Evolutionary conservation across 2,113 vertebrate genomes (phyloP).

Genomic region (Corydoras sp.): DNA sequence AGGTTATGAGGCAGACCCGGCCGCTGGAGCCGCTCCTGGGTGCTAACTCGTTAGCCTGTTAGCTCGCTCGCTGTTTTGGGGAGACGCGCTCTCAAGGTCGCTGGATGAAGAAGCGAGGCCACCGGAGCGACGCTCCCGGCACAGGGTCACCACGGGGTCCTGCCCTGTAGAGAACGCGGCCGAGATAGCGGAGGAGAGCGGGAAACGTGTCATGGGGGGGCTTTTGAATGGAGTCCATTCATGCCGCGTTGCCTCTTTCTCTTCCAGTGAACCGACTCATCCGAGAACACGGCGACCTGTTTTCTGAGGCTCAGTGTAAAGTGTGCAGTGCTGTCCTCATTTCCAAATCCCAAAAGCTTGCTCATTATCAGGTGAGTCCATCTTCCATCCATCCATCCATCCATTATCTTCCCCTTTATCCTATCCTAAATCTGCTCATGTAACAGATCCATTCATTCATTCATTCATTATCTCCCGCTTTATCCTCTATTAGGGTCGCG

Average conservation of each 20-base stretch:
- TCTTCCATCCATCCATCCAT: too few relatives aligned
- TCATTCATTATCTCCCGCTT: too few relatives aligned
- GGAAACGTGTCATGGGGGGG: neutral
- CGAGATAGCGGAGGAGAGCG: neutral
- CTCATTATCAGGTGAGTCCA: conserved; percentile 88
- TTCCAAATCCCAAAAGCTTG: conserved; percentile 93
- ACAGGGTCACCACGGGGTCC: neutral
- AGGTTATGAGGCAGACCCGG: neutral
- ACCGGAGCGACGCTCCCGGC: neutral
- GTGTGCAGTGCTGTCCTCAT: conserved; percentile 92
- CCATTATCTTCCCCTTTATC: too few relatives aligned
- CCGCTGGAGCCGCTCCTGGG: neutral
- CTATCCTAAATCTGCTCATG: too few relatives aligned
- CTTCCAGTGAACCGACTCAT: conserved; percentile 86
- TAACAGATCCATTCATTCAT: too few relatives aligned
- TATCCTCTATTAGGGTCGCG: too few relatives aligned
- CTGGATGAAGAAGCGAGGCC: neutral
- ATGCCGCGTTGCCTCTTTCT: conserved; percentile 8
- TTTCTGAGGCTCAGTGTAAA: conserved; percentile 89
- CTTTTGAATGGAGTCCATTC: neutral
- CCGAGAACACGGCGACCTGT: conserved; percentile 84
- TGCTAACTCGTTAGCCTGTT: conserved; percentile 5
- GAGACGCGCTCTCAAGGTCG: conserved; percentile 15
- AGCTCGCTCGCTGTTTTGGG: conserved; percentile 14
- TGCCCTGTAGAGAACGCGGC: too few relatives aligned